Percentiles rank a stretch among this genome's conserved stretches.
These are phyloP conservation scores for Tupiocoris notatus DNA, from an alignment of 2,888 invertebrate species.

Conservation along the genomic window DNA sequence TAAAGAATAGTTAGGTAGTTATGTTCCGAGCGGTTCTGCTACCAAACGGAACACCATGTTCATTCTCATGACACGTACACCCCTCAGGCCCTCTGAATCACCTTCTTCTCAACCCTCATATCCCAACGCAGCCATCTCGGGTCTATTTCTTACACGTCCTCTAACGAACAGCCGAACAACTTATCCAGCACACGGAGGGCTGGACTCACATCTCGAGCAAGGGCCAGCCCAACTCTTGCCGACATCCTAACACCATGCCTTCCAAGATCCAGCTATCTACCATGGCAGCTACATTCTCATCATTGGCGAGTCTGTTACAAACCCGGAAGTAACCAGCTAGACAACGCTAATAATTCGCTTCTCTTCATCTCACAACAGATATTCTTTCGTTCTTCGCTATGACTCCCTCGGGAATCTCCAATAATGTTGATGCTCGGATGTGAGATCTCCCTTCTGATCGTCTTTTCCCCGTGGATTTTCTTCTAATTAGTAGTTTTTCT, in stretches of 20 bases:
- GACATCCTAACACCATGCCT: not conserved
- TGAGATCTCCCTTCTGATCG: no score
- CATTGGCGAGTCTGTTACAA: not conserved
- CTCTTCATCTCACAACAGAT: not conserved
- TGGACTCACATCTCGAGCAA: not conserved
- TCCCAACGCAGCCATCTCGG: not conserved
- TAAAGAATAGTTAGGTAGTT: no score
- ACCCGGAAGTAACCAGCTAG: not conserved
- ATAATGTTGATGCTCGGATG: no score
- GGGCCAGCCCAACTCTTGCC: not conserved
- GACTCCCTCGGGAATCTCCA: no score
- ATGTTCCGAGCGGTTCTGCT: conserved; percentile 5
- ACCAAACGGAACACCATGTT: conserved; percentile 1
- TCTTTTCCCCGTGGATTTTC: no score
- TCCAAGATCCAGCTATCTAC: not conserved
- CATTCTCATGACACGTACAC: conserved; percentile 25
- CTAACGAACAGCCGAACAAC: conserved; percentile 23
- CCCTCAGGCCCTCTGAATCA: conserved; percentile 15
- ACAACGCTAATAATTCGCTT: not conserved
- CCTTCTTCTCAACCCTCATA: not conserved
- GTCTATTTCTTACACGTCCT: not conserved
- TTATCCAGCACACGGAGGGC: not conserved
- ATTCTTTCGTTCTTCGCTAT: not conserved
- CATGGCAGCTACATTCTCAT: not conserved
- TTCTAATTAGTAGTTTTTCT: no score